Conservation (phyloP, 2,113 vertebrate species). For the Herpetotheres cachinnans region DNA sequence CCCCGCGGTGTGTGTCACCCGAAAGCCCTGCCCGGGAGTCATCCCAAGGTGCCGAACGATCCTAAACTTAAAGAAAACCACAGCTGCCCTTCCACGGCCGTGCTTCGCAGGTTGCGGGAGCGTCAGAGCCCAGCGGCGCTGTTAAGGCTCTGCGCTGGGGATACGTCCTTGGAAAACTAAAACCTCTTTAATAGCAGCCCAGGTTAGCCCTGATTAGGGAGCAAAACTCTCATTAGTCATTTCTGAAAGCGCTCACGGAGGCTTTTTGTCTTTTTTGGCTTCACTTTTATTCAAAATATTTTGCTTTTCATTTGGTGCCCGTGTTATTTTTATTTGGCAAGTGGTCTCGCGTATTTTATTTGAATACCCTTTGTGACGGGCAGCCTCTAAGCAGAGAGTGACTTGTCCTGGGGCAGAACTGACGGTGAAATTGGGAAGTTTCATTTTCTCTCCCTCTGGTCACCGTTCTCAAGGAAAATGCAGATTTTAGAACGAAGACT, state of each 20-base stretch:
- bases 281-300: background rate
- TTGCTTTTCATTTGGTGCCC: background rate
- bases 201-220: background rate
- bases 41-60: background rate
- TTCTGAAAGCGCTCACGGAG: background rate
- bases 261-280: background rate
- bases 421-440: background rate
- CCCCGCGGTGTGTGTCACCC: background rate
- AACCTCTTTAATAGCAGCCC: background rate
- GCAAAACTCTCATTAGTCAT: background rate
- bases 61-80: background rate
- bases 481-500: background rate
- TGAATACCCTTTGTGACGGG: background rate
- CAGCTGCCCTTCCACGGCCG: background rate
- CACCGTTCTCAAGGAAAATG: rapidly evolving
- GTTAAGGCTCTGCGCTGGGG: background rate
- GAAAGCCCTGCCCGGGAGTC: background rate
- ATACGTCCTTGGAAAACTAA: background rate
- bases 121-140: rapidly evolving
- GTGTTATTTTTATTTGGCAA: background rate
- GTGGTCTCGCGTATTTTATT: background rate
- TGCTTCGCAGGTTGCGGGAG: rapidly evolving
- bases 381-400: background rate
- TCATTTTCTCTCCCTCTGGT: background rate
- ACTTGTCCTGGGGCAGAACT: background rate